phyloP scores from a whole-genome alignment of 2,797 vertebrate species.

The Poecilia wingei region DNA sequence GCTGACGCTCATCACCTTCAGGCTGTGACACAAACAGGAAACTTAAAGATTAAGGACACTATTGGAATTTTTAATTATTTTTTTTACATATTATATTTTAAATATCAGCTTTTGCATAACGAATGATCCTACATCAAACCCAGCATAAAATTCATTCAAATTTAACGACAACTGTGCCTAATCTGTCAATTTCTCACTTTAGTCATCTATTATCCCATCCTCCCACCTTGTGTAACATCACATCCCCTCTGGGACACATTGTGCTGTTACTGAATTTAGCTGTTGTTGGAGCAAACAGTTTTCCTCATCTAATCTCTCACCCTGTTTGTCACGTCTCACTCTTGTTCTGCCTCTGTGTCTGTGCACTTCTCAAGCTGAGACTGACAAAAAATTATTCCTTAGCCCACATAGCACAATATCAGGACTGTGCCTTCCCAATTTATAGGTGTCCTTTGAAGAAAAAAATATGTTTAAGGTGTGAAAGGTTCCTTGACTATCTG shows the following conservation, averaged over 20 bases:
- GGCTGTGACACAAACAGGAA: neutral
- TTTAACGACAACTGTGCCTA: neutral
- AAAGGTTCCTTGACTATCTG: conserved; percentile 3
- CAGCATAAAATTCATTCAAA: conserved; percentile 1
- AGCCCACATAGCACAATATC: conserved; percentile 17
- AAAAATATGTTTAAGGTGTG: conserved; percentile 20
- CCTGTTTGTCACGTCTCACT: conserved; percentile 28
- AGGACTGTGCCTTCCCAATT: conserved; percentile 22
- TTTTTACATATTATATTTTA: neutral
- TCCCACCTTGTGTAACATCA: conserved; percentile 9
- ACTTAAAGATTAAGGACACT: neutral
- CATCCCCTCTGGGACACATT: conserved; percentile 14
- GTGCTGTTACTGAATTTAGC: conserved; percentile 21
- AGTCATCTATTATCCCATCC: neutral
- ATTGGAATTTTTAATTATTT: neutral
- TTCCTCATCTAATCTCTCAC: conserved; percentile 13
- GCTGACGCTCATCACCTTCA: neutral
- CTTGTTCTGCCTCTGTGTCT: conserved; percentile 9
- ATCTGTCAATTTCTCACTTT: neutral
- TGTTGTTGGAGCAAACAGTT: conserved; percentile 27
- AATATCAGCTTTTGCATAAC: neutral
- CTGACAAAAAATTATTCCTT: conserved; percentile 22
- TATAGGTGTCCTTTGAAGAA: conserved; percentile 16
- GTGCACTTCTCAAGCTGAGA: conserved; percentile 12
- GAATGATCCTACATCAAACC: neutral